phyloP scores from a whole-genome alignment of 2,797 vertebrate species.

The Siniperca obscura region DNA sequence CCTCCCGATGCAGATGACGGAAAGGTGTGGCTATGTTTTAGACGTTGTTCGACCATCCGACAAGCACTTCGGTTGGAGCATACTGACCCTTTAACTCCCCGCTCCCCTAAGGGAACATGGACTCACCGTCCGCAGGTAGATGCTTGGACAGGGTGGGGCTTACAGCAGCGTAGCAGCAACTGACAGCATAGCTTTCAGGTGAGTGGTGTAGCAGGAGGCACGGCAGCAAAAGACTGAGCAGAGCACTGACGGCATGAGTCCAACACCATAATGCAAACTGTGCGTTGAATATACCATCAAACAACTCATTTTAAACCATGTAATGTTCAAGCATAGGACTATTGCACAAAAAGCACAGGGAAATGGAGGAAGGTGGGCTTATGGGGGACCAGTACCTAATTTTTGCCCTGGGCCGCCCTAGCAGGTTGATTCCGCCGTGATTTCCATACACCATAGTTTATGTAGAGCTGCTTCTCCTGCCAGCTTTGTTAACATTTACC shows the following conservation, averaged over 20 bases:
- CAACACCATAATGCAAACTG: neutral
- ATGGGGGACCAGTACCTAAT: too few relatives aligned
- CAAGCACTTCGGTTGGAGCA: neutral
- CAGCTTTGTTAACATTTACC: slow-evolving; percentile 37
- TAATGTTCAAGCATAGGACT: neutral
- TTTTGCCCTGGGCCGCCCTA: neutral
- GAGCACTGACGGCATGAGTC: neutral
- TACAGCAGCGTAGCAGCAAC: too few relatives aligned
- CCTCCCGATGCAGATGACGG: too few relatives aligned
- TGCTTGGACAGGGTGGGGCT: too few relatives aligned
- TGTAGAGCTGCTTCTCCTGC: slow-evolving; percentile 11
- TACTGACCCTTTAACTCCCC: neutral
- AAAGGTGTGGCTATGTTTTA: too few relatives aligned
- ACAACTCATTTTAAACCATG: neutral
- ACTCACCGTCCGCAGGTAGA: too few relatives aligned
- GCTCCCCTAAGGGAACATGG: too few relatives aligned
- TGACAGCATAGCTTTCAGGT: neutral
- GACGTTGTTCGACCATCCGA: too few relatives aligned
- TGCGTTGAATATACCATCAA: neutral
- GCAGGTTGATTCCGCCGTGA: neutral
- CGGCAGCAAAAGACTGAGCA: neutral
- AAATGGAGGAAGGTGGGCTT: neutral
- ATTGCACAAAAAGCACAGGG: neutral
- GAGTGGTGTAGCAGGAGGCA: neutral
- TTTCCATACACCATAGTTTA: neutral